These are phyloP conservation scores for Apogon talboti DNA, from an alignment of 2,797 vertebrate species.

Conservation along the genomic window DNA sequence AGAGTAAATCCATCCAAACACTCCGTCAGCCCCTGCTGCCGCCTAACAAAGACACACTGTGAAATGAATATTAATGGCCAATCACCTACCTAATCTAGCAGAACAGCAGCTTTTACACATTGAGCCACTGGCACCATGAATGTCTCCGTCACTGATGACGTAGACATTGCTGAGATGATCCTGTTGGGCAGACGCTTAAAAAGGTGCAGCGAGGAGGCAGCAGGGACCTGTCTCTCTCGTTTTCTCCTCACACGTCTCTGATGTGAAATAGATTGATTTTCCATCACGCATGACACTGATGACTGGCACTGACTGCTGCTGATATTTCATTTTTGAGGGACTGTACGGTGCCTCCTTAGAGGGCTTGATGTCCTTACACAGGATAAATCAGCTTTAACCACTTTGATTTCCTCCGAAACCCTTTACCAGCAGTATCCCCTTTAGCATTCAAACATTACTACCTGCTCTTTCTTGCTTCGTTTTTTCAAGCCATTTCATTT, in stretches of 20 bases:
- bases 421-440: conserved; percentile 38
- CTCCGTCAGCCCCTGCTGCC: conserved; percentile 70
- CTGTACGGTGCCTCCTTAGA: conserved; percentile 69
- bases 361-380: conserved; percentile 69
- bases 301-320: conserved; percentile 83
- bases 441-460: conserved; percentile 32
- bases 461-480: conserved; percentile 28
- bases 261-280: conserved; percentile 87
- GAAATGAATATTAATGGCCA: conserved; percentile 85
- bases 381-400: conserved; percentile 83
- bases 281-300: conserved; percentile 79
- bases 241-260: conserved; percentile 72
- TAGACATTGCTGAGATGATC: conserved; percentile 52
- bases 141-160: conserved; percentile 66
- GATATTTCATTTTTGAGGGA: conserved; percentile 81
- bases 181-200: conserved; percentile 51
- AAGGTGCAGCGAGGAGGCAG: conserved; percentile 46
- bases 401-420: conserved; percentile 74
- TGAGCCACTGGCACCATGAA: conserved; percentile 58
- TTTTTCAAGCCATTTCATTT: conserved; percentile 29
- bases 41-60: conserved; percentile 80
- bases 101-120: conserved; percentile 76
- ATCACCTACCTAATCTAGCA: conserved; percentile 80
- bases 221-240: conserved; percentile 56
- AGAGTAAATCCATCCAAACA: conserved; percentile 76